Conservation (phyloP, 2,797 vertebrate genomes). For the Protosalanx chinensis region DNA sequence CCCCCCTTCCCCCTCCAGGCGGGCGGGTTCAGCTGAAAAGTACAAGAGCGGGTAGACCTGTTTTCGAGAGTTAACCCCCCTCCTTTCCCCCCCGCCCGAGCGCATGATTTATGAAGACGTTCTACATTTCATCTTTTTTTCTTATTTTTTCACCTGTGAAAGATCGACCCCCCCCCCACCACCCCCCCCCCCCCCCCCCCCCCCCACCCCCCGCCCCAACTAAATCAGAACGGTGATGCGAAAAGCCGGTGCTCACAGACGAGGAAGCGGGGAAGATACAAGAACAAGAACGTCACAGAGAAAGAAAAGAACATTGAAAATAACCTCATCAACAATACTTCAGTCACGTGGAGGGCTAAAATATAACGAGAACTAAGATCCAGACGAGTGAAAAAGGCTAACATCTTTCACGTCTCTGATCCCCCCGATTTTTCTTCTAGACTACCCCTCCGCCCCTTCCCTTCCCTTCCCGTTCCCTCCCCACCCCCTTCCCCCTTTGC, state of each 20-base stretch:
- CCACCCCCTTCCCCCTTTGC: conserved; percentile 5
- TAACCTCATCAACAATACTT: conserved; percentile 27
- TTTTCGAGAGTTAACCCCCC: conserved; percentile 68
- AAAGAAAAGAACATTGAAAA: conserved; percentile 51
- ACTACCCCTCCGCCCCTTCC: conserved; percentile 20
- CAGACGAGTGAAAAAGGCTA: conserved; percentile 47
- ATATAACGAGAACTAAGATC: conserved; percentile 39
- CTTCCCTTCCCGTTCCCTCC: conserved; percentile 10
- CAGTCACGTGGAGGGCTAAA: no score
- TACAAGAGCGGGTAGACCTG: conserved; percentile 65
- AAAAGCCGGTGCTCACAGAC: conserved; percentile 68
- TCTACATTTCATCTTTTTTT: conserved; percentile 54
- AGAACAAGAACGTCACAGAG: conserved; percentile 59
- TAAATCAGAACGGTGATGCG: conserved; percentile 77
- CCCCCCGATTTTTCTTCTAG: conserved; percentile 36
- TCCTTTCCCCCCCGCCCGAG: no score
- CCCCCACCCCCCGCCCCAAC: conserved; percentile 73
- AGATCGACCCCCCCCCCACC: no score
- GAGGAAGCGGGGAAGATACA: conserved; percentile 40
- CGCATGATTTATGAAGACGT: conserved; percentile 36
- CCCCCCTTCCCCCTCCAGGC: conserved; percentile 31
- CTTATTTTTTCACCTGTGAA: conserved; percentile 35
- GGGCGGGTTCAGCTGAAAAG: conserved; percentile 57
- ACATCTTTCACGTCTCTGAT: conserved; percentile 36
- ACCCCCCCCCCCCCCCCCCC: no score